These are phyloP conservation scores for Crambe crambe DNA, from an alignment of 37 sponge, comb jelly and placozoan genomes.

Conservation along the genomic window DNA sequence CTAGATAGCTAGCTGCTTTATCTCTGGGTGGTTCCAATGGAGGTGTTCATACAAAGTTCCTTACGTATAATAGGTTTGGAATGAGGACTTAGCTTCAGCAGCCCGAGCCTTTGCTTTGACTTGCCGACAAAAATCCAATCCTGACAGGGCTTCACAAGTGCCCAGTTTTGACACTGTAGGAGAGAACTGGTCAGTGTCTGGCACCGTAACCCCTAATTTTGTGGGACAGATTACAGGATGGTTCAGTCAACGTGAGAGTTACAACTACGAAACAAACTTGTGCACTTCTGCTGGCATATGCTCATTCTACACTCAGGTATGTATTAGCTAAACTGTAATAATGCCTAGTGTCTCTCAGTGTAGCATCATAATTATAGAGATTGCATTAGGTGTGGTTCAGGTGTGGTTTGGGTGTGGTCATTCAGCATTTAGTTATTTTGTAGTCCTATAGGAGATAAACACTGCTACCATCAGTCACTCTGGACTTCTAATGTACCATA, in stretches of 20 bases:
- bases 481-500: too few relatives aligned
- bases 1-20: too few relatives aligned
- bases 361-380: too few relatives aligned
- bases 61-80: slow-evolving; percentile 64
- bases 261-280: slow-evolving; percentile 18
- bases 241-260: neutral
- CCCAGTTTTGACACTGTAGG: slow-evolving; percentile 40
- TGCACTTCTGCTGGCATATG: slow-evolving; percentile 15
- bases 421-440: too few relatives aligned
- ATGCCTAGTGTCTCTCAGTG: neutral
- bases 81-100: slow-evolving; percentile 41
- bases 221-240: neutral
- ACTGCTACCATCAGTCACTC: too few relatives aligned
- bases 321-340: too few relatives aligned
- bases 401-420: too few relatives aligned
- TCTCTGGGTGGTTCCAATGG: too few relatives aligned
- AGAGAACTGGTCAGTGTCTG: slow-evolving; percentile 23
- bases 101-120: slow-evolving; percentile 33
- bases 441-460: too few relatives aligned
- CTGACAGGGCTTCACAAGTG: slow-evolving; percentile 15
- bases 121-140: slow-evolving; percentile 30
- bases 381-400: too few relatives aligned
- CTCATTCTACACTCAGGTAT: slow-evolving; percentile 24
- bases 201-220: neutral
- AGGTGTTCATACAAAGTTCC: too few relatives aligned